Conservation (phyloP, 2,797 vertebrate genomes). For the Sebastes oblongus region DNA sequence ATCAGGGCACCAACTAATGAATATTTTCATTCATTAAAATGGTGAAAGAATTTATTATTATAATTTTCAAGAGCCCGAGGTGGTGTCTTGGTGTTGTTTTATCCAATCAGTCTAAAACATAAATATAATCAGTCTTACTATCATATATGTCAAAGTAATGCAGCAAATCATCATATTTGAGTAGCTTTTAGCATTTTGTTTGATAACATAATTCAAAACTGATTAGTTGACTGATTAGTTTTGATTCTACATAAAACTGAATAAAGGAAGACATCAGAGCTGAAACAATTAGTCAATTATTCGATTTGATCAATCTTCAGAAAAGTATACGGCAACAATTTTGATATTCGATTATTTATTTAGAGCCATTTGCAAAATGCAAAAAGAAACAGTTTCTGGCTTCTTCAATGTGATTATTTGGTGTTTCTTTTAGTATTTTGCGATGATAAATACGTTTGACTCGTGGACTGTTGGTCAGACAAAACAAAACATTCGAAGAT, state of each 20-base stretch:
- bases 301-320: not conserved
- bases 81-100: not conserved
- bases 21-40: not conserved
- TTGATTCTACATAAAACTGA: not conserved
- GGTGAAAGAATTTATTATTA: not conserved
- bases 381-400: not conserved
- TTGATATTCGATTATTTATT: too few relatives aligned
- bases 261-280: not conserved
- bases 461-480: not conserved
- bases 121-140: not conserved
- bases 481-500: not conserved
- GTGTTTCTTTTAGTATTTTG: not conserved
- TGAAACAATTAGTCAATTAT: too few relatives aligned
- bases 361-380: too few relatives aligned
- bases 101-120: not conserved
- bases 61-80: not conserved
- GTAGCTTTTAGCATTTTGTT: not conserved
- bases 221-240: not conserved
- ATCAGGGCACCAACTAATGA: not conserved
- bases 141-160: not conserved
- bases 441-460: not conserved
- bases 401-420: not conserved
- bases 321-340: not conserved
- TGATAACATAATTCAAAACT: not conserved
- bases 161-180: not conserved